Conservation (phyloP, 2,888 invertebrate genomes). For the Limnephilus lunatus region DNA sequence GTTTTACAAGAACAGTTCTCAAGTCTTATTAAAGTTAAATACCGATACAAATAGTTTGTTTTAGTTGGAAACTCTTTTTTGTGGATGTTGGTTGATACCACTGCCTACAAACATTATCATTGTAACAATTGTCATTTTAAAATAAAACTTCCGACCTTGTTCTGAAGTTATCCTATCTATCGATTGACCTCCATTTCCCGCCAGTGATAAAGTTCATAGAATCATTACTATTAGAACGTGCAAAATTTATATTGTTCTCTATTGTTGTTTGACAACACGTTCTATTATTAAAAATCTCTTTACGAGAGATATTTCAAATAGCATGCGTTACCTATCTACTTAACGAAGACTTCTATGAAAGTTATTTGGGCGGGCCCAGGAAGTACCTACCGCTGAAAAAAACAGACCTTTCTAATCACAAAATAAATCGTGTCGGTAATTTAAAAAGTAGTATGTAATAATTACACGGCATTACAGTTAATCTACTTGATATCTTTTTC, state of each 20-base stretch:
- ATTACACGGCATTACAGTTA: neutral
- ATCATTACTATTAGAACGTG: neutral
- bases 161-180: neutral
- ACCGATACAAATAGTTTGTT: too few species aligned
- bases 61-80: too few species aligned
- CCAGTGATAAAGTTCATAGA: neutral
- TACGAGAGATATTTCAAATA: neutral
- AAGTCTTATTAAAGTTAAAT: too few species aligned
- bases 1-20: too few species aligned
- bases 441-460: neutral
- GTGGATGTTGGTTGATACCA: neutral
- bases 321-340: neutral
- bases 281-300: neutral
- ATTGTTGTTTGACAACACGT: neutral
- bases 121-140: neutral
- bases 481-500: neutral
- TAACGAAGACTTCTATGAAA: neutral
- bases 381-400: neutral
- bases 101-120: neutral
- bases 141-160: neutral
- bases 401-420: neutral
- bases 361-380: neutral
- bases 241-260: neutral
- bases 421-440: neutral
- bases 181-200: neutral